phyloP scores from a whole-genome alignment of 2,888 invertebrate species.

The Leptopilina drosophilae region DNA sequence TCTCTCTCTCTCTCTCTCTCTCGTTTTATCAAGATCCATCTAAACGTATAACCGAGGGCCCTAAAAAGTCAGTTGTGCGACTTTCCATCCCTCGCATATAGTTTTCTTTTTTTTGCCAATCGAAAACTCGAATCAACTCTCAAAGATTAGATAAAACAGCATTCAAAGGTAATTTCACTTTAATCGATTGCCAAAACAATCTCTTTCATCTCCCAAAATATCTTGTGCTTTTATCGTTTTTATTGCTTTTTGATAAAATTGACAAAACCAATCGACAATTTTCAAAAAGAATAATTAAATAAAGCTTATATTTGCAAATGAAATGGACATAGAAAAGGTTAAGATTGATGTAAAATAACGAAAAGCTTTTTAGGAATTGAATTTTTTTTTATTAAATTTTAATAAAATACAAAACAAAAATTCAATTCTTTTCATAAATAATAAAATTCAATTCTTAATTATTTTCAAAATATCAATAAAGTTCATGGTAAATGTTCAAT shows the following conservation, averaged over 20 bases:
- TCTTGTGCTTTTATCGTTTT: background rate
- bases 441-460: too few relatives aligned
- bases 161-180: constrained; percentile 25
- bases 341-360: too few relatives aligned
- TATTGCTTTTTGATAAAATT: constrained; percentile 3
- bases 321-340: background rate
- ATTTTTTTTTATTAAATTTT: too few relatives aligned
- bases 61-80: constrained; percentile 50
- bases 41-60: constrained; percentile 50
- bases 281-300: too few relatives aligned
- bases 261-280: background rate
- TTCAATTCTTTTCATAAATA: too few relatives aligned
- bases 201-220: background rate
- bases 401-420: too few relatives aligned
- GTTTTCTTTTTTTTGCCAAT: background rate
- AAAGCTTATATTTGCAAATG: background rate
- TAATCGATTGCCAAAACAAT: constrained; percentile 23
- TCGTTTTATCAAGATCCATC: constrained; percentile 63
- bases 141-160: constrained; percentile 38
- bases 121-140: constrained; percentile 28
- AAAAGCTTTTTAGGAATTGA: too few relatives aligned
- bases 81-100: constrained; percentile 21
- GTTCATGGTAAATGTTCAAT: too few relatives aligned
- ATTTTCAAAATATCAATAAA: too few relatives aligned
- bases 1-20: constrained; percentile 48